Evolutionary conservation across 2,113 vertebrate species (phyloP).

Genomic region (Collichthys lucidus): DNA sequence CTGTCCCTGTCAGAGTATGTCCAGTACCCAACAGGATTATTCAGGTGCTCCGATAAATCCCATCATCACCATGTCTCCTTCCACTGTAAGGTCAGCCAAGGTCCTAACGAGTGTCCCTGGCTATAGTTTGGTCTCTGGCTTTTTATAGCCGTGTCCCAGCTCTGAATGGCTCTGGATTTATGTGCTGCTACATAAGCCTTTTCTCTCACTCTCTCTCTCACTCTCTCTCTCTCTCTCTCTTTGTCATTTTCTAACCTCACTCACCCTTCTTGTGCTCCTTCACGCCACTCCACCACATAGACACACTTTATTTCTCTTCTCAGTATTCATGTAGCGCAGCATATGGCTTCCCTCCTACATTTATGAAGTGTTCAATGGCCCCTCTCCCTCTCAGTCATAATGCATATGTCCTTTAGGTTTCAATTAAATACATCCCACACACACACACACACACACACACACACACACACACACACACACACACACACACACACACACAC

Average conservation of each 20-base stretch:
- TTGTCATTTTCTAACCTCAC: constrained; percentile 15
- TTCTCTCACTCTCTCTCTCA: constrained; percentile 5
- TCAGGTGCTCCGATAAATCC: constrained; percentile 30
- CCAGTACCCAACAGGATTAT: background rate
- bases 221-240: constrained; percentile 3
- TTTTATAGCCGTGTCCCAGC: constrained; percentile 10
- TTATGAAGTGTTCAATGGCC: constrained; percentile 44
- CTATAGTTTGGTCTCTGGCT: constrained; percentile 15
- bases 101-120: constrained; percentile 11
- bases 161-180: constrained; percentile 46
- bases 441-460: constrained; percentile 9
- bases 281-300: background rate
- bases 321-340: constrained; percentile 42
- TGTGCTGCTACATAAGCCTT: constrained; percentile 27
- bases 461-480: no score
- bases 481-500: no score
- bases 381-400: constrained; percentile 15
- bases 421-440: constrained; percentile 13
- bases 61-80: constrained; percentile 19
- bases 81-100: constrained; percentile 32
- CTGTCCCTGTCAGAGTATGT: background rate
- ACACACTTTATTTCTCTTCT: constrained; percentile 28
- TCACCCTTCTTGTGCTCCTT: background rate
- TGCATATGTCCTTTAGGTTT: constrained; percentile 46
- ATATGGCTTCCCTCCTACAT: constrained; percentile 41